Evolutionary conservation across 2,113 vertebrate species (phyloP).

Genomic region (Nestor notabilis): DNA sequence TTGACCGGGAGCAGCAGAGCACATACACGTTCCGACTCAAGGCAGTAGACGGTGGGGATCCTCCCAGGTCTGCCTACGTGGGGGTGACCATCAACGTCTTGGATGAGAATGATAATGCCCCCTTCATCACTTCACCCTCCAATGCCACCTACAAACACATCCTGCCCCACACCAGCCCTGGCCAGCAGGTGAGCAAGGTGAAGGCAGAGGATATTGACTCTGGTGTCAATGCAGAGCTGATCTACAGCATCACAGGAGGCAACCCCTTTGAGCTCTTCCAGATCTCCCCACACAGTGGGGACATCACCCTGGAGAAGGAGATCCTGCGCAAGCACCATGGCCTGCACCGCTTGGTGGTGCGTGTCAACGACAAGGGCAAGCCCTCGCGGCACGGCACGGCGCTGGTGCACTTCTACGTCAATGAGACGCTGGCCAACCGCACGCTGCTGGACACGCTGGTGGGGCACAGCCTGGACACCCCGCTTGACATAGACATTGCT

Average conservation of each 20-base stretch:
- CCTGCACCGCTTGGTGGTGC: slow-evolving; percentile 92
- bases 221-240: slow-evolving; percentile 87
- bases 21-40: slow-evolving; percentile 95
- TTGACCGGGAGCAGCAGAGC: slow-evolving; percentile 94
- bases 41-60: slow-evolving; percentile 89
- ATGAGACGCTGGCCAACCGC: slow-evolving; percentile 90
- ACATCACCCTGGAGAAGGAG: slow-evolving; percentile 90
- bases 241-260: slow-evolving; percentile 89
- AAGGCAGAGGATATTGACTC: slow-evolving; percentile 94
- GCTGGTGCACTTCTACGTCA: slow-evolving; percentile 94
- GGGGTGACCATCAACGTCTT: slow-evolving; percentile 96
- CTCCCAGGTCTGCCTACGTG: slow-evolving; percentile 91
- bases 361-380: slow-evolving; percentile 90
- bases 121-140: slow-evolving; percentile 91
- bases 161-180: slow-evolving; percentile 81
- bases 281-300: slow-evolving; percentile 87
- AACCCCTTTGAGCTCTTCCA: slow-evolving; percentile 94
- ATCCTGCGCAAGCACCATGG: slow-evolving; percentile 91
- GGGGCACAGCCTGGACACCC: slow-evolving; percentile 94
- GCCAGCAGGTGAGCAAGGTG: slow-evolving; percentile 89
- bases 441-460: slow-evolving; percentile 90
- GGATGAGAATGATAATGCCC: slow-evolving; percentile 96
- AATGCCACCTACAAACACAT: slow-evolving; percentile 92
- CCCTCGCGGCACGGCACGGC: slow-evolving; percentile 89
- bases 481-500: slow-evolving; percentile 92